Percentiles rank a stretch among this genome's conserved stretches.
Evolutionary conservation across 1,140 invertebrate species (phyloP).

Genomic region (Colletes latitarsis): DNA sequence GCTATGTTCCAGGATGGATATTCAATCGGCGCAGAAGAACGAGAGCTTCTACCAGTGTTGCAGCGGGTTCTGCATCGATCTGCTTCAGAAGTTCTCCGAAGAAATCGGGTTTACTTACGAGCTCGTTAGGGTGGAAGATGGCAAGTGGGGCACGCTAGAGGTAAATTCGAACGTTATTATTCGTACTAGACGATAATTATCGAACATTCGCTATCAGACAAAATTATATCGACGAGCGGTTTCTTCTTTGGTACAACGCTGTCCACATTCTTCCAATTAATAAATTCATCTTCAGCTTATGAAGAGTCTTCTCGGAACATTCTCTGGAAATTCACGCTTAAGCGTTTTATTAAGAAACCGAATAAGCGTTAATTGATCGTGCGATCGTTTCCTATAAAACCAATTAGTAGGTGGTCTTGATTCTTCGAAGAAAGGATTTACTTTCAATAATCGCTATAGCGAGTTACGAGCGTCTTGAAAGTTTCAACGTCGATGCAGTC

Average conservation of each 20-base stretch:
- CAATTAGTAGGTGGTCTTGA: conserved; percentile 1
- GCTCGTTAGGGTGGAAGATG: conserved; percentile 95
- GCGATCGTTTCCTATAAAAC: neutral
- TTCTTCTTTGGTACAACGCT: too few species aligned
- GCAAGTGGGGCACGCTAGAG: conserved; percentile 94
- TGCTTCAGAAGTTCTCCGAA: conserved; percentile 94
- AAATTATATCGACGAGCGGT: too few species aligned
- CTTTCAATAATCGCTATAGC: conserved; percentile 8
- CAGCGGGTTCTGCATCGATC: conserved; percentile 98
- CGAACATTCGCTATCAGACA: too few species aligned
- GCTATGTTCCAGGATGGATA: conserved; percentile 86
- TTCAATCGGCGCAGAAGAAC: conserved; percentile 89
- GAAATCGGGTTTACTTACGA: conserved; percentile 98
- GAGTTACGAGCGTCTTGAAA: conserved; percentile 3
- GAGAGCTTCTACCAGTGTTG: conserved; percentile 95
- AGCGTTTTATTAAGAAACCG: neutral
- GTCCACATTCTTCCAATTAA: neutral
- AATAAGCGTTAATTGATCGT: too few species aligned
- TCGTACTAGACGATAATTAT: neutral
- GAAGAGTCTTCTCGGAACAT: too few species aligned
- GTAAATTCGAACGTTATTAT: conserved; percentile 76
- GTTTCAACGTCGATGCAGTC: neutral
- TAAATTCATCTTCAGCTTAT: neutral
- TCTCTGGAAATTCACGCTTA: neutral
- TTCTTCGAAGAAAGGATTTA: neutral